phyloP scores from a whole-genome alignment of 2,113 vertebrate species.

The Otocyon megalotis region DNA sequence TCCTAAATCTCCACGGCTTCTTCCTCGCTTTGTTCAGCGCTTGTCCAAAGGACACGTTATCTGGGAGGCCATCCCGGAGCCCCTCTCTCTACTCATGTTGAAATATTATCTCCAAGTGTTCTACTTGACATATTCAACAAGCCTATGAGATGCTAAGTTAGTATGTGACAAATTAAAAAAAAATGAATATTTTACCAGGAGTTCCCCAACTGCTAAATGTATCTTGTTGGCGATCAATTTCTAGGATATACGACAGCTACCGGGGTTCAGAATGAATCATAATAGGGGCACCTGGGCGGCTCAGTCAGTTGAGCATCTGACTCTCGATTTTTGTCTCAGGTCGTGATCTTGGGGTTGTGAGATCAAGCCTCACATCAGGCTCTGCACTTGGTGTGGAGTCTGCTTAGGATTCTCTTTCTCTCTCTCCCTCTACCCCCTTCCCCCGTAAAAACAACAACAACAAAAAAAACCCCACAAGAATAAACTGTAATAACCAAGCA shows the following conservation, averaged over 20 bases:
- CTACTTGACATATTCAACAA: background rate
- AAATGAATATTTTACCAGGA: background rate
- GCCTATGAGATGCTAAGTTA: background rate
- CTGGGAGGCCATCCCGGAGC: background rate
- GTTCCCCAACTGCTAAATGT: background rate
- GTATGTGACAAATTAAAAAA: background rate
- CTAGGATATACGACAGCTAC: background rate
- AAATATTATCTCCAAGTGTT: background rate
- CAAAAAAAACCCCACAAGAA: background rate
- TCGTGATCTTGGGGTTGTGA: background rate
- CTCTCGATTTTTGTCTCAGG: background rate
- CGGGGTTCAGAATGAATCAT: slow-evolving; percentile 12
- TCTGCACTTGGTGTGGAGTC: background rate
- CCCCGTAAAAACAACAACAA: too few species aligned
- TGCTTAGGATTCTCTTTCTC: background rate
- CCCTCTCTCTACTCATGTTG: background rate
- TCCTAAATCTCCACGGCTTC: background rate
- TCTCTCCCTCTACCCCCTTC: background rate
- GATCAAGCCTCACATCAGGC: background rate
- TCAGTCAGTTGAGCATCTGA: background rate
- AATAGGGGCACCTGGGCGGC: background rate
- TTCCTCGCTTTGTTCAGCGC: background rate
- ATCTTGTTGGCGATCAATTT: slow-evolving; percentile 21
- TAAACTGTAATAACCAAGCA: background rate
- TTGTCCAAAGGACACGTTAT: background rate